phyloP scores from a whole-genome alignment of 1,140 invertebrate species.

The Steinernema khuongi region DNA sequence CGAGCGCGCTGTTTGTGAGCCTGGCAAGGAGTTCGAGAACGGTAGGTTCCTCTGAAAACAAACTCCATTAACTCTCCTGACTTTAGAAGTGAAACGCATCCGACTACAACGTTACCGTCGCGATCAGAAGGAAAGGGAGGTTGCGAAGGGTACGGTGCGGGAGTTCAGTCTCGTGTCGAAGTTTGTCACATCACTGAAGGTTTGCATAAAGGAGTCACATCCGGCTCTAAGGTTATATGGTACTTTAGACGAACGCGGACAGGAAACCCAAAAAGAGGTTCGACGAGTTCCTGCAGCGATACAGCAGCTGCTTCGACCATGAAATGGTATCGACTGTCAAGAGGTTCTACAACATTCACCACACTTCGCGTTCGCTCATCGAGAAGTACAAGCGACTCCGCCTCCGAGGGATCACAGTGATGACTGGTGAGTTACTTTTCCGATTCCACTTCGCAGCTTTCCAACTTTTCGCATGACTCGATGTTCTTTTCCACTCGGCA shows the following conservation, averaged over 20 bases:
- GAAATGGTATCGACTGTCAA: background rate
- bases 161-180: background rate
- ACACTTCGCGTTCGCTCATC: background rate
- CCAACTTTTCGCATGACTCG: background rate
- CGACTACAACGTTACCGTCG: background rate
- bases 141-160: background rate
- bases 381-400: background rate
- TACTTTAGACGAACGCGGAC: background rate
- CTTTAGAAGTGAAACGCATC: background rate
- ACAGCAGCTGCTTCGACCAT: background rate
- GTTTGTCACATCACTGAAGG: background rate
- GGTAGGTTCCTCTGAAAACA: too few relatives aligned
- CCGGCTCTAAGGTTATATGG: too few relatives aligned
- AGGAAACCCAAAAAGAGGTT: background rate
- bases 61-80: background rate
- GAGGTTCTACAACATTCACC: background rate
- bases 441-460: slow-evolving; percentile 9
- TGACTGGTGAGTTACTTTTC: background rate
- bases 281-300: background rate
- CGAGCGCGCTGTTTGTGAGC: background rate
- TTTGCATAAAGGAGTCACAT: too few relatives aligned
- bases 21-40: background rate
- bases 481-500: slow-evolving; percentile 15
- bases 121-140: background rate
- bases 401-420: background rate